Conservation (phyloP, 1,140 invertebrate genomes). For the Diorhabda carinulata region DNA sequence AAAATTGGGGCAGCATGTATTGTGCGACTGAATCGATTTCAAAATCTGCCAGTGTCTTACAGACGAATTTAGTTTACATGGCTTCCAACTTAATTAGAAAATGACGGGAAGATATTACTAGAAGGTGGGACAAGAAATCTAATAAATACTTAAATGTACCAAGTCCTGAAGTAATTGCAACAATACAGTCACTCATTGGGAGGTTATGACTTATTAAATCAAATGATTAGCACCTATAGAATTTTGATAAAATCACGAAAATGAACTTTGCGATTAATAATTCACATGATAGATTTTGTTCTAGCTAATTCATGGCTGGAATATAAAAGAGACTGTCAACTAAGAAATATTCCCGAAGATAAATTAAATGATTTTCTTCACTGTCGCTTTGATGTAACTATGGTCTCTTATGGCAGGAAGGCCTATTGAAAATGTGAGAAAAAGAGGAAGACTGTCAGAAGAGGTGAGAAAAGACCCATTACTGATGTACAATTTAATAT, state of each 20-base stretch:
- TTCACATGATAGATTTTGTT: slow-evolving; percentile 12
- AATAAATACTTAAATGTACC: slow-evolving; percentile 42
- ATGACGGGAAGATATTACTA: slow-evolving; percentile 30
- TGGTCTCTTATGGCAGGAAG: too few species aligned
- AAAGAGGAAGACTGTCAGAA: too few species aligned
- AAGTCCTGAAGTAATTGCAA: slow-evolving; percentile 41
- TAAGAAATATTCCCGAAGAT: too few species aligned
- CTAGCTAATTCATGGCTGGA: too few species aligned
- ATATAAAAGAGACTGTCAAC: too few species aligned
- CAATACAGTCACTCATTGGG: slow-evolving; percentile 46
- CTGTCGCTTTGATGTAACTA: too few species aligned
- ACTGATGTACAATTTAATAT: too few species aligned
- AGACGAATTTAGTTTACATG: slow-evolving; percentile 28
- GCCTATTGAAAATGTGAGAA: too few species aligned
- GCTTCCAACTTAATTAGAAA: slow-evolving; percentile 49
- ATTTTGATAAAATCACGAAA: slow-evolving; percentile 14
- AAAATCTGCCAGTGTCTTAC: not conserved
- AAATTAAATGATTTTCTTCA: too few species aligned
- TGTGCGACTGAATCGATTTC: too few species aligned
- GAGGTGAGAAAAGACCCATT: too few species aligned
- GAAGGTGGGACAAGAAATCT: slow-evolving; percentile 40
- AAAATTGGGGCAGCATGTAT: slow-evolving; percentile 10
- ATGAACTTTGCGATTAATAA: slow-evolving; percentile 14
- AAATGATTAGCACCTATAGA: not conserved
- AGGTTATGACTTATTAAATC: slow-evolving; percentile 43